Evolutionary conservation across 2,888 invertebrate species (phyloP).

Genomic region (Clivina fossor): DNA sequence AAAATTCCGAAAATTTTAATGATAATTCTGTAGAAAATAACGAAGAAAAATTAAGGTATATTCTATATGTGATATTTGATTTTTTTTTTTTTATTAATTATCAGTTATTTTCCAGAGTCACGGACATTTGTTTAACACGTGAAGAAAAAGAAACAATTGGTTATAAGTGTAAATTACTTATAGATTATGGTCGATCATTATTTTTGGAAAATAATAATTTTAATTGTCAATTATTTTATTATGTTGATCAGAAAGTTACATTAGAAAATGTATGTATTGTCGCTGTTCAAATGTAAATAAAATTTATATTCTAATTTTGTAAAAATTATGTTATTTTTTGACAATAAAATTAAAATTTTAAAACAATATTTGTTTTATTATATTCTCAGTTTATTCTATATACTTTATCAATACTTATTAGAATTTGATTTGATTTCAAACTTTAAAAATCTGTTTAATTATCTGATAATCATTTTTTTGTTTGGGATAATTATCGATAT

Average conservation of each 20-base stretch:
- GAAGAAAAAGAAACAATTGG: slow-evolving; percentile 66
- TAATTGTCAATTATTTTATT: slow-evolving; percentile 63
- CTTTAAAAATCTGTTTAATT: too few relatives aligned
- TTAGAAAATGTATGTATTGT: slow-evolving; percentile 80
- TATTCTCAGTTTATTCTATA: too few relatives aligned
- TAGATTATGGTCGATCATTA: slow-evolving; percentile 74
- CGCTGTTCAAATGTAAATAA: slow-evolving; percentile 52
- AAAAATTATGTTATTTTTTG: background rate
- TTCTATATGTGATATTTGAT: too few relatives aligned
- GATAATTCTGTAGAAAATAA: slow-evolving; percentile 2
- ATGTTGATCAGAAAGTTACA: slow-evolving; percentile 66
- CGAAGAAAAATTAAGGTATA: slow-evolving; percentile 14
- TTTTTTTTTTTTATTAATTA: background rate
- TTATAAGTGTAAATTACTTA: slow-evolving; percentile 70
- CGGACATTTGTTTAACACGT: slow-evolving; percentile 49
- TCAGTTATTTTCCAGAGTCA: slow-evolving; percentile 42
- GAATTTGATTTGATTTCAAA: too few relatives aligned
- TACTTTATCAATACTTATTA: too few relatives aligned
- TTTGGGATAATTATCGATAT: too few relatives aligned
- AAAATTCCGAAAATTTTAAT: slow-evolving; percentile 7
- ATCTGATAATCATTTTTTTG: too few relatives aligned
- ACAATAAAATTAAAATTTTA: background rate
- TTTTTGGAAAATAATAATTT: slow-evolving; percentile 64
- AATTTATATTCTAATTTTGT: too few relatives aligned
- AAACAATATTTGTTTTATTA: background rate